Base-by-base conservation (phyloP, 2,113 vertebrate species). In the Notiomystis cincta region DNA sequence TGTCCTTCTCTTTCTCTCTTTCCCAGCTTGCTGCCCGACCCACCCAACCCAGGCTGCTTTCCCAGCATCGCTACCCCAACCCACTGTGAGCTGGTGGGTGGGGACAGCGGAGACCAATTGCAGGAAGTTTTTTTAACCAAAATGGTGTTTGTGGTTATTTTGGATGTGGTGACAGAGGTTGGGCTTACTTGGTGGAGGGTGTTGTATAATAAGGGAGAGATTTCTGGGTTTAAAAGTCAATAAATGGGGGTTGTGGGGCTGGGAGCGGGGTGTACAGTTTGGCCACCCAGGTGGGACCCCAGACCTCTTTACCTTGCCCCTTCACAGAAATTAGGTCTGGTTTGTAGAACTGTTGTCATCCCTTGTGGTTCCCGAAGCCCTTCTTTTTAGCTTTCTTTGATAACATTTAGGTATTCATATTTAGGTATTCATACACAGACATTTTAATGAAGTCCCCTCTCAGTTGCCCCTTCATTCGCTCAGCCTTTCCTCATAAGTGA, bases 41-140 rank as follows among this genome's bases (percentile, higher is more conserved):
- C 65, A 89, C 11, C 50, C 96, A 90, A 21, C 93, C 94, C 47
- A 85, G 75, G 66, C 96, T 90, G n/a, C 95, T 97, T 5, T 96
- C 97, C 37, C 98, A 89, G 73, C 95, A 70, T 9, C 96, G 97
- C 57, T 98, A 98, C 44, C 97, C 98, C 16, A 81, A 84, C 27
- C 51, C 11, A 1, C 89, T 80, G 1, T 96, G 96, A 96, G 4
- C 31, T 23, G 53, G 21, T n/a, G 67, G 44, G 20, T 22, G 7
- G 1, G 27, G 54, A 61, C 0, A 1, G 71, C 71, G 56, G 6
- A 56, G 1, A 70, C 3, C 5, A 50, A 50, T 24, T 20, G 4
- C 18, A 71, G 24, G 15, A 72, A 31, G 8, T 11, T 87, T 89
- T 60, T 83, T 67, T 61, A 90, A 50, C 2, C 1, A 25, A 61